These are phyloP conservation scores for Carettochelys insculpta DNA, from an alignment of 2,113 vertebrate genomes.

Conservation along the genomic window DNA sequence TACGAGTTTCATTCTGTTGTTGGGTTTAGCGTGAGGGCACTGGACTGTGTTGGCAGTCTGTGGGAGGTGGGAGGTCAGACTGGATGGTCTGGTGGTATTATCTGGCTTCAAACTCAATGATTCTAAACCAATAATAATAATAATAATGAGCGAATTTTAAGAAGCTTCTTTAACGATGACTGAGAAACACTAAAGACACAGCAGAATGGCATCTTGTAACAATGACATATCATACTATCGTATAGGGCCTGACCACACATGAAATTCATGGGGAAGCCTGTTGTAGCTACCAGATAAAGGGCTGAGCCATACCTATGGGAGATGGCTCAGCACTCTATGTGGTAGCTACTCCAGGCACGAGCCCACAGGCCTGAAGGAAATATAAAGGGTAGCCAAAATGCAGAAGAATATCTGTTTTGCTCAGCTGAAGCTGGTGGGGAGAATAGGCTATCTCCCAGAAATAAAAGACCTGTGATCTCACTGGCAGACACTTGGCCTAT, in stretches of 20 bases:
- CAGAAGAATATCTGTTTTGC: not conserved
- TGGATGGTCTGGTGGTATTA: not conserved
- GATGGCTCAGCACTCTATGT: not conserved
- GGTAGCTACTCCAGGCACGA: not conserved
- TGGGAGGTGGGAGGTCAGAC: not conserved
- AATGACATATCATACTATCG: not conserved
- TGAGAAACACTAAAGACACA: not conserved
- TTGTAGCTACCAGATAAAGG: no score
- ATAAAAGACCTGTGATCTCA: not conserved
- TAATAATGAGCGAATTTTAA: not conserved
- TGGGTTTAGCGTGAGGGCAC: not conserved
- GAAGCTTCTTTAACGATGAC: no score
- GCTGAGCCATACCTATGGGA: no score
- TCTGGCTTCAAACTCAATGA: not conserved
- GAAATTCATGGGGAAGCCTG: not conserved
- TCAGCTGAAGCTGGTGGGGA: not conserved
- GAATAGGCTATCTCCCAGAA: not conserved
- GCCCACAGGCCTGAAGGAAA: not conserved
- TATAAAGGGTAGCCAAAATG: not conserved
- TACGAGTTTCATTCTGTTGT: not conserved
- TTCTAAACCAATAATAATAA: not conserved
- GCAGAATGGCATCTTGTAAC: not conserved
- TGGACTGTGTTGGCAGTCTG: not conserved
- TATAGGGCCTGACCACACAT: not conserved
- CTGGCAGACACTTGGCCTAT: not conserved